These are phyloP conservation scores for Chaetops frenatus DNA, from an alignment of 2,113 vertebrate species.

Conservation along the genomic window DNA sequence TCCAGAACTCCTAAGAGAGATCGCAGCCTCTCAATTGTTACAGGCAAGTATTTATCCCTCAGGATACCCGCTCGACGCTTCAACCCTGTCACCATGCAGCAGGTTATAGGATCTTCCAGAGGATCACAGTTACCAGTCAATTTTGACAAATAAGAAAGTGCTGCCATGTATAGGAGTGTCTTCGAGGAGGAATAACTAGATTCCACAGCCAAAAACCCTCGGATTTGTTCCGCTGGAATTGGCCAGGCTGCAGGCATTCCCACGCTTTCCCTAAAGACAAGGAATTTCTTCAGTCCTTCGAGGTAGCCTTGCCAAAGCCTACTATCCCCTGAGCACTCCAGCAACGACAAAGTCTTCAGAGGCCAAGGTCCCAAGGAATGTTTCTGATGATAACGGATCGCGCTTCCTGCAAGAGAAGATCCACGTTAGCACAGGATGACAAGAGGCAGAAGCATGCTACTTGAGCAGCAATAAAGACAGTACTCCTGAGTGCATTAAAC, in stretches of 20 bases:
- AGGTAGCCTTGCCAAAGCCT: constrained; percentile 28
- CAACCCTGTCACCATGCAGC: neutral
- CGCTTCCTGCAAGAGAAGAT: neutral
- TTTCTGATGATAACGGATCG: neutral
- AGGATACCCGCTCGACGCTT: neutral
- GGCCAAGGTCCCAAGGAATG: neutral
- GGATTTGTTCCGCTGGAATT: constrained; percentile 32
- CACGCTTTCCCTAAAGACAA: neutral
- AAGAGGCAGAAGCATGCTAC: neutral
- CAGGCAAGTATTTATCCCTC: neutral
- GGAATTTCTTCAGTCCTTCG: neutral
- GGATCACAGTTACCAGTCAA: neutral
- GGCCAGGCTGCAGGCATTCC: constrained; percentile 32
- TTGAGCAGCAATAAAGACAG: neutral
- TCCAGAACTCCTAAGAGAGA: constrained; percentile 32
- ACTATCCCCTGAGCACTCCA: neutral
- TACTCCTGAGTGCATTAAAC: rapidly evolving
- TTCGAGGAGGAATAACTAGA: neutral
- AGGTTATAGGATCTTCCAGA: neutral
- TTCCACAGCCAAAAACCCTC: constrained; percentile 26
- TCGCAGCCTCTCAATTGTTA: constrained; percentile 14
- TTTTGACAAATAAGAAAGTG: constrained; percentile 22
- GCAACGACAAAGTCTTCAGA: neutral
- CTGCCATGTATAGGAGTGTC: neutral
- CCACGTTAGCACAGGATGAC: neutral